Percentiles rank a stretch among this genome's conserved stretches.
phyloP scores from a whole-genome alignment of 2,888 invertebrate genomes.

The Amblyjoppa proteus region DNA sequence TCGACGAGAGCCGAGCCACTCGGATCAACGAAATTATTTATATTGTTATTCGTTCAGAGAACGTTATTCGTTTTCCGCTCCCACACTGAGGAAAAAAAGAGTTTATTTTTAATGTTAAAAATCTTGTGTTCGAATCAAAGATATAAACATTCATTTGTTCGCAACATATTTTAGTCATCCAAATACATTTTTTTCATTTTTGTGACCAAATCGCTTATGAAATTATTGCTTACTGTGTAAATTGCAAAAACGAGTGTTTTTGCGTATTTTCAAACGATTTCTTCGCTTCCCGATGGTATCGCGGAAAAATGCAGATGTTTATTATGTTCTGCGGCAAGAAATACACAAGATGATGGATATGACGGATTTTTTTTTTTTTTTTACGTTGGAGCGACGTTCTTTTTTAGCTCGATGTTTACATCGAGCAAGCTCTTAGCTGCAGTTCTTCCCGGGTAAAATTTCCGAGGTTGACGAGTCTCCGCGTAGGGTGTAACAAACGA shows the following conservation, averaged over 20 bases:
- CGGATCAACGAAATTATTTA: conserved; percentile 16
- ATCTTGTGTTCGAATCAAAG: neutral
- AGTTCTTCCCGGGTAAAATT: conserved; percentile 29
- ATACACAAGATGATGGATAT: no score
- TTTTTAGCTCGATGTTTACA: neutral
- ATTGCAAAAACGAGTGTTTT: neutral
- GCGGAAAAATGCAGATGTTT: no score
- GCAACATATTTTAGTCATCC: neutral
- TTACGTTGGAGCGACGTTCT: neutral
- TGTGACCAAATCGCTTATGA: no score
- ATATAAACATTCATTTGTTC: neutral
- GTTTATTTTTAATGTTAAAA: neutral
- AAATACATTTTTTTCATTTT: no score
- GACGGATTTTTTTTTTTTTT: neutral
- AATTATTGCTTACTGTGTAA: no score
- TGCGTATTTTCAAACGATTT: no score
- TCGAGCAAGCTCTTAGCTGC: neutral
- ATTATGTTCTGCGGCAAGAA: no score
- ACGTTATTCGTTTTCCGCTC: neutral
- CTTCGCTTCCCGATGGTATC: no score
- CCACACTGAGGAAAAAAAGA: neutral
- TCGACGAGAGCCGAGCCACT: neutral
- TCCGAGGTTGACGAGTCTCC: conserved; percentile 13
- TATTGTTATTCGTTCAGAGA: neutral
- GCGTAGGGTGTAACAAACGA: conserved; percentile 19